phyloP scores from a whole-genome alignment of 2,797 vertebrate species.

The Trematomus bernacchii region DNA sequence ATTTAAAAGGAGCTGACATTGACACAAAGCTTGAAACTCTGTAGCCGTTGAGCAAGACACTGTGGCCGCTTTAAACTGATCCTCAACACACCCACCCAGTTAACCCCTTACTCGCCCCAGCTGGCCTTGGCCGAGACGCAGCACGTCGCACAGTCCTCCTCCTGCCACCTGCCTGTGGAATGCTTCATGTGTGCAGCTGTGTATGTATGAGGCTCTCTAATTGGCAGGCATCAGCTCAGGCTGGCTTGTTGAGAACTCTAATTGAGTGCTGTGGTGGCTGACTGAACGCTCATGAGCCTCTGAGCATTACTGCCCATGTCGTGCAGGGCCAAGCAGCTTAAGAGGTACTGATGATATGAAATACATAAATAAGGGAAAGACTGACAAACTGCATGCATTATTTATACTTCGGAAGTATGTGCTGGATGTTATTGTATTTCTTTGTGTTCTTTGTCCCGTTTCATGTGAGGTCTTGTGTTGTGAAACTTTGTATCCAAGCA shows the following conservation, averaged over 20 bases:
- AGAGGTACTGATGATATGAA: slow-evolving; percentile 17
- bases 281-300: slow-evolving; percentile 65
- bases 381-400: background rate
- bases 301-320: slow-evolving; percentile 36
- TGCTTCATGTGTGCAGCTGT: slow-evolving; percentile 71
- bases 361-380: background rate
- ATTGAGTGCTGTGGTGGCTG: slow-evolving; percentile 51
- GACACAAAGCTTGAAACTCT: background rate
- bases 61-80: background rate
- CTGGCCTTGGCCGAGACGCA: slow-evolving; percentile 43
- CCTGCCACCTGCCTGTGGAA: slow-evolving; percentile 72
- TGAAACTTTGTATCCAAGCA: slow-evolving; percentile 9
- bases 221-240: slow-evolving; percentile 50
- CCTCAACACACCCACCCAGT: slow-evolving; percentile 9
- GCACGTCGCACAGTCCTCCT: slow-evolving; percentile 14
- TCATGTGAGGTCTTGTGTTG: slow-evolving; percentile 23
- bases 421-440: background rate
- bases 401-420: background rate
- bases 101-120: slow-evolving; percentile 2
- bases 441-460: background rate
- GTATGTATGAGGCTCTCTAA: slow-evolving; percentile 52
- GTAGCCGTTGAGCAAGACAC: background rate
- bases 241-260: slow-evolving; percentile 58
- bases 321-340: slow-evolving; percentile 11
- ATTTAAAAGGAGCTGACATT: slow-evolving; percentile 35